Evolutionary conservation across 2,113 vertebrate species (phyloP).

Genomic region (Microtus richardsoni): DNA sequence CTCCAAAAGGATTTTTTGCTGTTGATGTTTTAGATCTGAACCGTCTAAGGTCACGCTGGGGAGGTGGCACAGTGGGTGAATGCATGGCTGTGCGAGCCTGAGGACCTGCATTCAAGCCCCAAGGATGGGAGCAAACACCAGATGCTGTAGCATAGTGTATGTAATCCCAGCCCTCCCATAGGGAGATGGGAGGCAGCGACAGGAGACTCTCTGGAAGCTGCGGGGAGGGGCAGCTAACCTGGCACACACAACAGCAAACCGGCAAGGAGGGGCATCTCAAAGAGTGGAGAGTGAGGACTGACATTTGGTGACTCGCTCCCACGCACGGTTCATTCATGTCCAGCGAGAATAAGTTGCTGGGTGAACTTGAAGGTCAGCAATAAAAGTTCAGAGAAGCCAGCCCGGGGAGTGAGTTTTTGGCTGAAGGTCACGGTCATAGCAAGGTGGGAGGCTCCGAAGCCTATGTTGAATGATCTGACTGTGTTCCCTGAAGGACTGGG

Average conservation of each 20-base stretch:
- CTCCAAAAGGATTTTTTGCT: background rate
- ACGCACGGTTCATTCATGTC: background rate
- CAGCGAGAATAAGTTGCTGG: background rate
- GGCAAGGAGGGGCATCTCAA: background rate
- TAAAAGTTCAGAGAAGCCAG: background rate
- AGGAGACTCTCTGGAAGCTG: background rate
- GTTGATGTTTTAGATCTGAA: background rate
- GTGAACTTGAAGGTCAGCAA: background rate
- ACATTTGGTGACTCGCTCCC: too few species aligned
- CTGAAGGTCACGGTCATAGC: background rate
- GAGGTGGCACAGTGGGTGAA: background rate
- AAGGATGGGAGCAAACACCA: background rate
- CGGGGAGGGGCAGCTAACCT: background rate
- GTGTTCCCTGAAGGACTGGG: background rate
- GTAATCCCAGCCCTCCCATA: too few species aligned
- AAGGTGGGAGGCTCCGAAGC: background rate
- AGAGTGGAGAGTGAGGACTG: background rate
- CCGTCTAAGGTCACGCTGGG: background rate
- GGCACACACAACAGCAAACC: background rate
- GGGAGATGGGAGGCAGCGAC: background rate
- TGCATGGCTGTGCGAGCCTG: background rate
- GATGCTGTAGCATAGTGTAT: background rate
- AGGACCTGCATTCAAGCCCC: background rate
- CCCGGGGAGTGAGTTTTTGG: too few species aligned
- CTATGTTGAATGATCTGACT: background rate